Conservation (phyloP, 2,113 vertebrate genomes). For the Notarius lentiginosus region DNA sequence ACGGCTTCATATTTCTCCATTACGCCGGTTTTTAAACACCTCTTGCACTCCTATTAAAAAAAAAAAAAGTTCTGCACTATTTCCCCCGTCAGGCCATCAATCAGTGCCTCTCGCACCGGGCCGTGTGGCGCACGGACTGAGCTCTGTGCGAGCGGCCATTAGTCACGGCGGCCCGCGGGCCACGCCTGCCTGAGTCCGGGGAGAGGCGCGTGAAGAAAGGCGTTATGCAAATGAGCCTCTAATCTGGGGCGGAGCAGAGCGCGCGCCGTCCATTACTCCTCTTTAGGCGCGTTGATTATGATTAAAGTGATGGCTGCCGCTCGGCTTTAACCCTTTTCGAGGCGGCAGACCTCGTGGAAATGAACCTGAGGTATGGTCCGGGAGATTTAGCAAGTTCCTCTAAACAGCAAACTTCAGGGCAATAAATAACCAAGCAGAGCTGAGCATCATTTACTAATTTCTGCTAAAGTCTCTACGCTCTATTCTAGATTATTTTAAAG, state of each 20-base stretch:
- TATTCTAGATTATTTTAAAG: not conserved
- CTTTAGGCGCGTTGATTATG: constrained; percentile 80
- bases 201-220: constrained; percentile 71
- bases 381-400: constrained; percentile 17
- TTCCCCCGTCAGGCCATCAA: constrained; percentile 73
- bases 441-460: not conserved
- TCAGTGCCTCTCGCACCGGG: constrained; percentile 71
- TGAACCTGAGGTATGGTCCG: constrained; percentile 8
- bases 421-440: constrained; percentile 24
- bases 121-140: constrained; percentile 50
- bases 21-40: constrained; percentile 78
- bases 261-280: constrained; percentile 78
- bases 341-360: constrained; percentile 12
- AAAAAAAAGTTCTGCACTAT: constrained; percentile 78
- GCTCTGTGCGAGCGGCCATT: constrained; percentile 68
- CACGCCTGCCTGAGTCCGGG: constrained; percentile 70
- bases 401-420: constrained; percentile 26
- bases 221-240: constrained; percentile 77
- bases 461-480: not conserved
- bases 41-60: constrained; percentile 73
- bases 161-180: constrained; percentile 75
- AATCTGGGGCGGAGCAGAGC: constrained; percentile 73
- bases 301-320: constrained; percentile 81
- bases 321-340: constrained; percentile 66
- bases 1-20: constrained; percentile 70